phyloP scores from a whole-genome alignment of 2,888 invertebrate genomes.

The Drosophila subsilvestris region DNA sequence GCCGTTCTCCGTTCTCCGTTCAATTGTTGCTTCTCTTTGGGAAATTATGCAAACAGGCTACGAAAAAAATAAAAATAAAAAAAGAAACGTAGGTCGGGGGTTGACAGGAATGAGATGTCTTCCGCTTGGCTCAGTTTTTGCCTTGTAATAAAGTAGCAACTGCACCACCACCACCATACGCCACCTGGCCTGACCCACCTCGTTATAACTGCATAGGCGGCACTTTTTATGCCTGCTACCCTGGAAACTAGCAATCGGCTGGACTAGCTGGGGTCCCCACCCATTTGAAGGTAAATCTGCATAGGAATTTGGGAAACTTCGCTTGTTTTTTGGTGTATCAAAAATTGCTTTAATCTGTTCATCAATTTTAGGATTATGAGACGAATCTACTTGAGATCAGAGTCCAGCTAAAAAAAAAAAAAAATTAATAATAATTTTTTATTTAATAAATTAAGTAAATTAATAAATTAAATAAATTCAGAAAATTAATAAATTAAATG shows the following conservation, averaged over 20 bases:
- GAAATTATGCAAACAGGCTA: conserved; percentile 65
- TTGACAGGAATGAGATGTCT: conserved; percentile 42
- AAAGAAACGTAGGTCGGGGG: conserved; percentile 1
- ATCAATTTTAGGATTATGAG: no score
- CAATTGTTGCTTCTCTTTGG: conserved; percentile 66
- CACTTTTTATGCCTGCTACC: conserved; percentile 57
- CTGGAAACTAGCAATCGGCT: background rate
- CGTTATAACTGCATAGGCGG: conserved; percentile 60
- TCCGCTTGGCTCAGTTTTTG: conserved; percentile 20
- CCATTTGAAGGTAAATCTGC: no score
- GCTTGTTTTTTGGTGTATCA: no score
- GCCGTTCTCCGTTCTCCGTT: background rate
- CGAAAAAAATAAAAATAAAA: conserved; percentile 17
- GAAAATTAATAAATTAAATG: no score
- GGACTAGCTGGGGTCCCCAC: no score
- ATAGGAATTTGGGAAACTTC: no score
- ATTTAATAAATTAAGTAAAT: no score
- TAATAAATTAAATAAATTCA: no score
- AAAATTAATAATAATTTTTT: no score
- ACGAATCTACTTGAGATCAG: no score
- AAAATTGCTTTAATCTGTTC: no score
- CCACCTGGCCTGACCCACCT: background rate
- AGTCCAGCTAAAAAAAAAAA: no score
- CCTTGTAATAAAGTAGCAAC: conserved; percentile 41
- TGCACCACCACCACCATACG: conserved; percentile 15